A percentile compares a stretch with the other conserved stretches of the same genome.
Evolutionary conservation across 2,797 vertebrate species (phyloP).

Genomic region (Setipinna tenuifilis): DNA sequence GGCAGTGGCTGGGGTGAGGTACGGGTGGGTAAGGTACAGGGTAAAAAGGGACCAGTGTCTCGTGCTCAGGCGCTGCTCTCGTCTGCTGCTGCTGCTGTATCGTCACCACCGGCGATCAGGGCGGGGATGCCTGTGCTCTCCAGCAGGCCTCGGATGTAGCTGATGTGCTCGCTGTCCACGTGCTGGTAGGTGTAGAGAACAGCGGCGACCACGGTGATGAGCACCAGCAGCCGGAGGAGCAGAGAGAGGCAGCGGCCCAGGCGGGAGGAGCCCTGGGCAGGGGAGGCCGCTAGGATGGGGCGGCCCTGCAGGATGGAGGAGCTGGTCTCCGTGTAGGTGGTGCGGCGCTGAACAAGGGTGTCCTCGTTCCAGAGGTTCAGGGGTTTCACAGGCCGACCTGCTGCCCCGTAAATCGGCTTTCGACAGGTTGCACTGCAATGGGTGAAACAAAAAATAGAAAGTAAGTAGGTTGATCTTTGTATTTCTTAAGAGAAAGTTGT

Average conservation of each 20-base stretch:
- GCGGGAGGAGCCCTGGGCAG: constrained; percentile 73
- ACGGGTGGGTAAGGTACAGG: too few species aligned
- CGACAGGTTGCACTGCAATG: constrained; percentile 85
- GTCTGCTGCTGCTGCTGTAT: not conserved
- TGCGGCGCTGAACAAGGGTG: constrained; percentile 65
- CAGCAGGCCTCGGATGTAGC: constrained; percentile 71
- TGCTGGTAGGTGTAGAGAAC: constrained; percentile 86
- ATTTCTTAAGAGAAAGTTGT: not conserved
- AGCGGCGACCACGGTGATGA: constrained; percentile 79
- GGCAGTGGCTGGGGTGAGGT: constrained; percentile 7
- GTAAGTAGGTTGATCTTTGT: not conserved
- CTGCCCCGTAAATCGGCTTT: constrained; percentile 91
- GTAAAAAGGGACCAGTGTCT: not conserved
- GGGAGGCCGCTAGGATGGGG: constrained; percentile 47
- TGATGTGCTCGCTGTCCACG: constrained; percentile 84
- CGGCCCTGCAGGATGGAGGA: constrained; percentile 59
- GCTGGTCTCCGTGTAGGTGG: constrained; percentile 61
- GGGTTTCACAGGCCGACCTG: constrained; percentile 84
- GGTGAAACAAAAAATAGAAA: not conserved
- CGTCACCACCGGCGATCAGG: constrained; percentile 32
- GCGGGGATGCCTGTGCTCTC: constrained; percentile 59
- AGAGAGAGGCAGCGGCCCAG: constrained; percentile 73
- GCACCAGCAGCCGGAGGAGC: constrained; percentile 84
- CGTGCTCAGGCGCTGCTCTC: not conserved
- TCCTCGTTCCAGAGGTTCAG: constrained; percentile 89